Conservation (phyloP, 2,113 vertebrate genomes). For the Willisornis vidua region DNA sequence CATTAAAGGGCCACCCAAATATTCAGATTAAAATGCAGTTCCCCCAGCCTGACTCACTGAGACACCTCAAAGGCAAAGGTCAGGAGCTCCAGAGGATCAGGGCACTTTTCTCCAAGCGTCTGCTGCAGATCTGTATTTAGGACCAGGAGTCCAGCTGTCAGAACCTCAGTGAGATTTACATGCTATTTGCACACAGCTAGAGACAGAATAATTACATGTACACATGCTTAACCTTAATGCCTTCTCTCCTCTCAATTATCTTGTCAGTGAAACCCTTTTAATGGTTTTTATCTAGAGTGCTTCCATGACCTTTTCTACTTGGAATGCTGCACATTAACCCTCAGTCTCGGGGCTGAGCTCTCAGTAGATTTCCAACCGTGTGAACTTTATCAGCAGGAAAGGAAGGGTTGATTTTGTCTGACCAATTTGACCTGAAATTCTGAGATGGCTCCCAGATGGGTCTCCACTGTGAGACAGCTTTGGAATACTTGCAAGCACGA, state of each 20-base stretch:
- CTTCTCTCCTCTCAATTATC: slow-evolving; percentile 32
- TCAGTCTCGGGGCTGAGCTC: neutral
- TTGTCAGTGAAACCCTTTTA: slow-evolving; percentile 28
- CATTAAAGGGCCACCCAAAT: neutral
- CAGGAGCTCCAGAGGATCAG: neutral
- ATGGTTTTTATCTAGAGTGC: slow-evolving; percentile 51
- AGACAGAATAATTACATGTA: neutral
- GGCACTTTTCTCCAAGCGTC: neutral
- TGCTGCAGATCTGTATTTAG: neutral
- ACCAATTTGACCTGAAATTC: neutral
- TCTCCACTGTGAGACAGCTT: neutral
- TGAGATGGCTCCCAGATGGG: neutral
- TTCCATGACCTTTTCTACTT: slow-evolving; percentile 56
- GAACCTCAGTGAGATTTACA: neutral
- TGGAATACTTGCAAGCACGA: neutral
- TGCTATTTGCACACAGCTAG: slow-evolving; percentile 22
- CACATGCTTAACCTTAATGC: slow-evolving; percentile 21
- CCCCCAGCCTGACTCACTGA: neutral
- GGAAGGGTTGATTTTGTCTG: slow-evolving; percentile 3
- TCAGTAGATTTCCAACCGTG: neutral
- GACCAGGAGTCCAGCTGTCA: neutral
- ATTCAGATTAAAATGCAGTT: neutral
- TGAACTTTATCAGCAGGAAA: slow-evolving; percentile 18
- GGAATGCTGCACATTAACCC: slow-evolving; percentile 32
- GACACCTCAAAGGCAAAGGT: neutral